These are phyloP conservation scores for Diaprepes abbreviatus DNA, from an alignment of 2,888 invertebrate genomes.

Conservation along the genomic window DNA sequence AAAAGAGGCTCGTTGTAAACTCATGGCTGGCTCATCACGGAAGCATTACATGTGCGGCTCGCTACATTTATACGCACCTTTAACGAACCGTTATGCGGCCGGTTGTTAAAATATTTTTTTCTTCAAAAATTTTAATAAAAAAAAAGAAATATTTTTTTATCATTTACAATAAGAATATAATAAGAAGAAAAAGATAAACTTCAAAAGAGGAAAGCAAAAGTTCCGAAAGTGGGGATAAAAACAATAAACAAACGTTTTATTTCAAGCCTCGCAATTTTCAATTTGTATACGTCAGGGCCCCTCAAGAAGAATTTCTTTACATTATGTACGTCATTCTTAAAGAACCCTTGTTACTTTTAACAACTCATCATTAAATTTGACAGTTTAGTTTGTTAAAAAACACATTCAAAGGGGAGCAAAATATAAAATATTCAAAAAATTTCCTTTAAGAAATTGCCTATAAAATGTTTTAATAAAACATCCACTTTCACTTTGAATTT, in stretches of 20 bases:
- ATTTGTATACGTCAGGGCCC: slow-evolving; percentile 16
- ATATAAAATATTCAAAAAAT: not conserved
- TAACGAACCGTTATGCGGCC: too few relatives aligned
- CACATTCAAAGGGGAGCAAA: not conserved
- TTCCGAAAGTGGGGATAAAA: not conserved
- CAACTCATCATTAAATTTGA: slow-evolving; percentile 12
- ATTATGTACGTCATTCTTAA: slow-evolving; percentile 11
- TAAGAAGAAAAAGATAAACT: too few relatives aligned
- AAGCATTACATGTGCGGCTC: too few relatives aligned
- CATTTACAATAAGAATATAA: too few relatives aligned
- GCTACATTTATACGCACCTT: too few relatives aligned
- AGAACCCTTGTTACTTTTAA: slow-evolving; percentile 12
- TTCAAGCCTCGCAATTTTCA: slow-evolving; percentile 5
- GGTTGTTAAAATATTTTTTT: too few relatives aligned
- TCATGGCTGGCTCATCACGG: too few relatives aligned
- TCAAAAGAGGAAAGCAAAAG: too few relatives aligned
- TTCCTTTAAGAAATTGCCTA: not conserved
- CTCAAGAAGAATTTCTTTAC: slow-evolving; percentile 20
- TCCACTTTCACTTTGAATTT: not conserved
- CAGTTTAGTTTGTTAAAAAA: slow-evolving; percentile 10
- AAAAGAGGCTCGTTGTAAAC: too few relatives aligned
- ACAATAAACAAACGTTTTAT: slow-evolving; percentile 8
- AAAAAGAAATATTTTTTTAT: too few relatives aligned
- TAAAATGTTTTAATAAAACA: not conserved
- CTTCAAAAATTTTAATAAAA: too few relatives aligned